Evolutionary conservation across 1,140 invertebrate species (phyloP), one percentile per base, ranked within the genome.

Genomic region (Drosophila serrata): DNA sequence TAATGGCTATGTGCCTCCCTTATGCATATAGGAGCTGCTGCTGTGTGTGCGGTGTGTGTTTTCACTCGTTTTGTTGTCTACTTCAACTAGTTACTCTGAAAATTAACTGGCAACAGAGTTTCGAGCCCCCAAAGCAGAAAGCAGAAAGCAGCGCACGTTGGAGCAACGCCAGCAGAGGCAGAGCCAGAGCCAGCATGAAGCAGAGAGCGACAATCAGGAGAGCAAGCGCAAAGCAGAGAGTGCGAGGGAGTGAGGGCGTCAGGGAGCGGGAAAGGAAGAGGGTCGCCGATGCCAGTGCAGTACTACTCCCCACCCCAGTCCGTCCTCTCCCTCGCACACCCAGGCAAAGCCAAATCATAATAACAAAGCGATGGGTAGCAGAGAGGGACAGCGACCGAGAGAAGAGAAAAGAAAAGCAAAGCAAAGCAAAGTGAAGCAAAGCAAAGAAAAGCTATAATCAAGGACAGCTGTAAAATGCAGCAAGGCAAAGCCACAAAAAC

Each of bases 11-110:
- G 56, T 72, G 39, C 51, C 70, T 90, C 46, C 48, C 64, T 42
- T 81, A 57, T 35, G 56, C 70, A 57, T 17, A 39, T 58, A 59
- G 51, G 31, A 45, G 35, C 19, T 67, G 42, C 49, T 40, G 19
- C 48, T 31, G 29, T 65, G 43, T 64, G 24, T 72, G 59, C 29
- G 33, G 4, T 56, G 49, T 64, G 49, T 43, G 53, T 49, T 78
- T 49, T 51, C 63, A 51, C 77, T 79, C 73, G 48, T 82, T 79
- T 85, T 81, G 85, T 81, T 90, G 85, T 90, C 85, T 90, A 81
- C 85, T 88, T 90, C 85, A 88, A 84, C 81, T 90, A 90, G 85
- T 85, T 81, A 88, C 85, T 81, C 85, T 81, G 74, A 90, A 88
- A 90, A 88, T 88, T 88, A 88, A 88, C 85, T 88, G 84, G 67